Conservation (phyloP, 2,888 invertebrate species). For the Volucella inflata region DNA sequence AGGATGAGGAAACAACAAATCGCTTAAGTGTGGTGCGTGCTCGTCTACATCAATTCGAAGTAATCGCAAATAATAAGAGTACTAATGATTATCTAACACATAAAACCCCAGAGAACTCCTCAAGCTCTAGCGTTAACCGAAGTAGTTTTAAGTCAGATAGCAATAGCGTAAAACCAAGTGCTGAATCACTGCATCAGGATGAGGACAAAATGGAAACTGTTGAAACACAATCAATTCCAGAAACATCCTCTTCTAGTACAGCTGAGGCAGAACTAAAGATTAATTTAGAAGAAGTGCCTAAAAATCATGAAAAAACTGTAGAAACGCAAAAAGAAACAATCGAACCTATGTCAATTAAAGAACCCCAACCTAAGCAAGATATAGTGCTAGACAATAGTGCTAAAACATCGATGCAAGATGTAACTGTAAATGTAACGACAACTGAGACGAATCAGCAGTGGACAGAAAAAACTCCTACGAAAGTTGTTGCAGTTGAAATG, state of each 20-base stretch:
- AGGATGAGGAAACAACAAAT: constrained; percentile 77
- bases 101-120: constrained; percentile 67
- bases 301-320: constrained; percentile 50
- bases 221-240: constrained; percentile 25
- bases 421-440: neutral
- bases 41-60: constrained; percentile 81
- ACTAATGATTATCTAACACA: constrained; percentile 73
- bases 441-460: constrained; percentile 14
- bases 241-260: constrained; percentile 18
- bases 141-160: constrained; percentile 71
- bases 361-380: constrained; percentile 20
- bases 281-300: constrained; percentile 74
- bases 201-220: constrained; percentile 29
- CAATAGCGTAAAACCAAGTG: constrained; percentile 50
- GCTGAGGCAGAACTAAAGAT: constrained; percentile 50
- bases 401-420: constrained; percentile 8
- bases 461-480: constrained; percentile 20
- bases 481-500: constrained; percentile 59
- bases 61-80: constrained; percentile 78
- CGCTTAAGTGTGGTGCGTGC: constrained; percentile 80
- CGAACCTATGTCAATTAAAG: constrained; percentile 50
- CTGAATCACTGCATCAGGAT: constrained; percentile 46
- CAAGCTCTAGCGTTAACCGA: constrained; percentile 60
- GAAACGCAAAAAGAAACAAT: constrained; percentile 32
- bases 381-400: constrained; percentile 13